phyloP scores from a whole-genome alignment of 92 coral and sea anemone species.

The Phenganax marumi region DNA sequence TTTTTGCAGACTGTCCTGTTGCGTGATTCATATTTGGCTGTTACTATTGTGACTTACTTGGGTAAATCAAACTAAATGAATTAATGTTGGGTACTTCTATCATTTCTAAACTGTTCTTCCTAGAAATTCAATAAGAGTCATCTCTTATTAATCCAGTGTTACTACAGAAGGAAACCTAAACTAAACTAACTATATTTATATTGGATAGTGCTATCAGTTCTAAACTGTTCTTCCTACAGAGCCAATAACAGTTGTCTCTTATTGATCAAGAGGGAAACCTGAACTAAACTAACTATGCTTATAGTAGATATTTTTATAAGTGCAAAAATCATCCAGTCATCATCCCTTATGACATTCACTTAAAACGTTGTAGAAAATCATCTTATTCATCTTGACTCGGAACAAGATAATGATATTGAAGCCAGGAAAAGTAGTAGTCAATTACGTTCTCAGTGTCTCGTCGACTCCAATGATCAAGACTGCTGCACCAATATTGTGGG shows the following conservation, averaged over 20 bases:
- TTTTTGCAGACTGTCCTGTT: slow-evolving; percentile 67
- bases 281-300: too few relatives aligned
- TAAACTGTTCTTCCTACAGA: too few relatives aligned
- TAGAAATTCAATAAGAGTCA: not conserved
- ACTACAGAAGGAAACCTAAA: too few relatives aligned
- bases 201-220: too few relatives aligned
- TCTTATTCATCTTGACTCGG: slow-evolving; percentile 11
- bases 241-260: too few relatives aligned
- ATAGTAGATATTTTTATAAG: too few relatives aligned
- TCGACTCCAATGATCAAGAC: not conserved
- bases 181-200: too few relatives aligned
- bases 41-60: slow-evolving; percentile 82
- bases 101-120: not conserved
- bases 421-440: slow-evolving; percentile 6
- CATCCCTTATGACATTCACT: not conserved
- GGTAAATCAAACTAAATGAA: slow-evolving; percentile 59
- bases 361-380: slow-evolving; percentile 22
- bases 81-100: not conserved
- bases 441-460: not conserved
- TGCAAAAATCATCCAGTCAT: too few relatives aligned
- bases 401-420: not conserved
- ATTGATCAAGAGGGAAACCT: too few relatives aligned
- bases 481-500: slow-evolving; percentile 66
- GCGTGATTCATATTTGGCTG: slow-evolving; percentile 83
- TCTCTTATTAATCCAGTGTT: too few relatives aligned